These are phyloP conservation scores for Meles meles DNA, from an alignment of 2,113 vertebrate genomes.

Conservation along the genomic window DNA sequence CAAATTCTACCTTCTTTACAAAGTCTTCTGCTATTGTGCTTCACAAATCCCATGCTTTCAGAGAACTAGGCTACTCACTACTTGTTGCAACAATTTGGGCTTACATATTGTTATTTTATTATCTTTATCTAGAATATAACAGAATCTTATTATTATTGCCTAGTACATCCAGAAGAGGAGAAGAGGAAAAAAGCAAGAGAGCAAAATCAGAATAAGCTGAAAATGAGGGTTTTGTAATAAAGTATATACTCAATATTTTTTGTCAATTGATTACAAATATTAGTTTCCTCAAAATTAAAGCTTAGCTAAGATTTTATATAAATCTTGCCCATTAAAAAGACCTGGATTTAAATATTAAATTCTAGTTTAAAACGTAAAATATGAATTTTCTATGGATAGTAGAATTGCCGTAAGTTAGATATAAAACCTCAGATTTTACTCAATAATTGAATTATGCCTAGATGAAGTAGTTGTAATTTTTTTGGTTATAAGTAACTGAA, in stretches of 20 bases:
- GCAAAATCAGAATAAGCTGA: background rate
- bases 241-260: background rate
- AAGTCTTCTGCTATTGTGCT: background rate
- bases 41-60: background rate
- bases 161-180: background rate
- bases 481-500: background rate
- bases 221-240: background rate
- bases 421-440: background rate
- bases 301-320: background rate
- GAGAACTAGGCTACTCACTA: background rate
- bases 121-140: background rate
- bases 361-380: background rate
- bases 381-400: conserved; percentile 3
- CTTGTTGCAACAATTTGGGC: background rate
- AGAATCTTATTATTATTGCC: background rate
- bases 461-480: background rate
- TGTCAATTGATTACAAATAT: background rate
- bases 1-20: background rate
- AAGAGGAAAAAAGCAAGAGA: background rate
- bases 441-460: background rate
- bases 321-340: background rate
- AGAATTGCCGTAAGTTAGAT: background rate
- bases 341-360: background rate
- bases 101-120: background rate
- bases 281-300: background rate